These are phyloP conservation scores for Rhodinocichla rosea DNA, from an alignment of 2,113 vertebrate species.

Conservation along the genomic window DNA sequence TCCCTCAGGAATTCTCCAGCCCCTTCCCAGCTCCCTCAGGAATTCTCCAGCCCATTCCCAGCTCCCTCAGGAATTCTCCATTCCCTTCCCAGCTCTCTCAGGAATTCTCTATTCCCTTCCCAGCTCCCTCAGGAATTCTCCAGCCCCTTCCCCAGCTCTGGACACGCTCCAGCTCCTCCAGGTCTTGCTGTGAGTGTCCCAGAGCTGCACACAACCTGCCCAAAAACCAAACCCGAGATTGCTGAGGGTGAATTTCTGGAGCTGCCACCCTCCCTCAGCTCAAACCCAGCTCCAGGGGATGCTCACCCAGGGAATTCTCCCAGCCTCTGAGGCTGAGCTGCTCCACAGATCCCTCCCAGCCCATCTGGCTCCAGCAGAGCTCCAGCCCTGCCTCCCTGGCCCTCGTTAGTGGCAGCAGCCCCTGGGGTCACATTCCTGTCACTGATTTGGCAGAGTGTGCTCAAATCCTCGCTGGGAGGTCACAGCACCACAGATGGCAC, in stretches of 20 bases:
- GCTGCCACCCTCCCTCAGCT: not conserved
- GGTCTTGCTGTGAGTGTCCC: not conserved
- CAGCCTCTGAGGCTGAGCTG: not conserved
- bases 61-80: no score
- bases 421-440: not conserved
- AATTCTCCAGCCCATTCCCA: no score
- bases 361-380: not conserved
- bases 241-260: not conserved
- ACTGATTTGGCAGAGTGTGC: not conserved
- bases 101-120: no score
- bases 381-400: not conserved
- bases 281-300: not conserved
- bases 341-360: not conserved
- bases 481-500: not conserved
- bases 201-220: not conserved
- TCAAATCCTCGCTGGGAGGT: accelerated
- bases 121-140: not conserved
- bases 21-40: no score
- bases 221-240: not conserved
- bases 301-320: not conserved
- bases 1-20: no score
- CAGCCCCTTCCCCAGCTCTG: not conserved
- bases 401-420: not conserved
- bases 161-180: not conserved
- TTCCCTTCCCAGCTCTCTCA: no score